Base-by-base conservation (phyloP, 2,113 vertebrate genomes). In the Gopherus evgoodei region DNA sequence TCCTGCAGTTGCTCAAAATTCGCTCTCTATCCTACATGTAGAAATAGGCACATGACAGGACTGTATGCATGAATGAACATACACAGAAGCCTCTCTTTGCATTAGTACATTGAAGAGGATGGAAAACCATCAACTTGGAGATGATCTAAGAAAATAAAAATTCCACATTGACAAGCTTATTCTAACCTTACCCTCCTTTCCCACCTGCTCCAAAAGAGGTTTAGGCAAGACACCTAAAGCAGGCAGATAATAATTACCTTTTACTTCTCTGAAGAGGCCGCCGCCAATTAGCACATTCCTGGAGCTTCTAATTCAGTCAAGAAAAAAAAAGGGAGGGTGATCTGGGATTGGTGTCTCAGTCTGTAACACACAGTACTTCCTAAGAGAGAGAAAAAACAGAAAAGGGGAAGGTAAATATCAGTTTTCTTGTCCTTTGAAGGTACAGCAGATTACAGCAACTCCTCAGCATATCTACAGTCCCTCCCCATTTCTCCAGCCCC, bases 181-280 rank as follows among this genome's bases (percentile, higher is more conserved):
- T 85, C 76, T 84, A 85, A 54, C 6, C 87, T 89, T 49, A 57
- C 12, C 56, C 38, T 85, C 53, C 56, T 83, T 92, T 92, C 35
- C 17, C 59, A 84, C 86, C 24, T 53, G 72, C 56, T 50, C 50
- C 90, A 91, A 75, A 94, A 94, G 83, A 31, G 93, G 88, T 31
- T 82, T 54, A 95, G 57, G 92, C 92, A 96, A 95, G 62, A 93
- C 80, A 96, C 62, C 87, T 95, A 13, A 72, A 1, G 88, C 90
- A 81, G 92, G 53, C 76, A 97, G 83, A 56, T 93, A 94, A 91
- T 84, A 93, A 96, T 94, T 96, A 89, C 91, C 84, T 96, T 96
- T 97, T 96, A 97, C 97, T 96, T 97, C 96, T 95, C 93, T 94
- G 93, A 97, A 95, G 93, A 96, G 94, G 95, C 96, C 11, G 44